Percentiles rank a stretch among this genome's conserved stretches.
These are phyloP conservation scores for Otolemur crassicaudatus DNA, from an alignment of 2,797 vertebrate species.

Conservation along the genomic window DNA sequence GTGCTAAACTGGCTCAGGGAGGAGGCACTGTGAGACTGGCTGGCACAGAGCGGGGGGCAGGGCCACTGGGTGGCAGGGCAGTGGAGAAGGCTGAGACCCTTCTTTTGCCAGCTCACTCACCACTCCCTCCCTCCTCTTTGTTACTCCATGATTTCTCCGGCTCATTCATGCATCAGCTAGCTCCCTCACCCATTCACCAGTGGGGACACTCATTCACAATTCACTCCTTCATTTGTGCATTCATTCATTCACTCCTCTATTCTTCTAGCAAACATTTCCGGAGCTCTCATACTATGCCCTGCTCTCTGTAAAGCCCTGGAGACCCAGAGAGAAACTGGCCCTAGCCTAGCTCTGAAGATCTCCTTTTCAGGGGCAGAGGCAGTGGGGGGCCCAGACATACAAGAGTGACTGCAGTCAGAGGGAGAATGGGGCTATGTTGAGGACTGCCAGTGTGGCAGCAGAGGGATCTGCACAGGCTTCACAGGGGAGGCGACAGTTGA, in stretches of 20 bases:
- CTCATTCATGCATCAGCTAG: slow-evolving; percentile 63
- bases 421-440: neutral
- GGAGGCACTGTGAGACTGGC: slow-evolving; percentile 39
- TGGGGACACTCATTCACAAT: neutral
- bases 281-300: neutral
- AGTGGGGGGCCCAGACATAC: neutral
- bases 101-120: neutral
- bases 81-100: slow-evolving; percentile 6
- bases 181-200: slow-evolving; percentile 35
- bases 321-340: neutral
- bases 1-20: slow-evolving; percentile 58
- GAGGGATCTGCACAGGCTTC: neutral
- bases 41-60: slow-evolving; percentile 53
- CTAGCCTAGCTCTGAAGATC: neutral
- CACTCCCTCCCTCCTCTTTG: neutral
- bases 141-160: neutral
- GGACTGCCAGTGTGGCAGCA: neutral
- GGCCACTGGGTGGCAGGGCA: slow-evolving; percentile 36
- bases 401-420: neutral
- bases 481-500: neutral
- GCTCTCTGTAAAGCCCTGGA: neutral
- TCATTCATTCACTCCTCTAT: neutral
- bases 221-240: neutral
- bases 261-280: neutral
- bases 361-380: neutral